These are phyloP conservation scores for Carettochelys insculpta DNA, from an alignment of 2,113 vertebrate genomes.

Conservation along the genomic window DNA sequence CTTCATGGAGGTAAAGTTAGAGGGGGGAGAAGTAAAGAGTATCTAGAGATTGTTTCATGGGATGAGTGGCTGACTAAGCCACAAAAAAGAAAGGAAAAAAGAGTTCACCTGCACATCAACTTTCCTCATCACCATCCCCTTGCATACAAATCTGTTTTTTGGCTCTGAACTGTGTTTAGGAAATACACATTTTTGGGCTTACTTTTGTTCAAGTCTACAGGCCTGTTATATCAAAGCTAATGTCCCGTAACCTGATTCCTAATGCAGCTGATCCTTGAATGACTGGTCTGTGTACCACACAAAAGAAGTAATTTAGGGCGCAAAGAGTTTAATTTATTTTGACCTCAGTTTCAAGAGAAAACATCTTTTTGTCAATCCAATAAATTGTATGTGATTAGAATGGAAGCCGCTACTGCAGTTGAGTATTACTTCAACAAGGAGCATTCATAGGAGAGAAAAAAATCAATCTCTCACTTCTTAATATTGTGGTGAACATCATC, in stretches of 20 bases:
- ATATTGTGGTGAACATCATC: neutral
- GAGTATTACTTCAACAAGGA: constrained; percentile 1
- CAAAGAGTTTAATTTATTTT: constrained; percentile 37
- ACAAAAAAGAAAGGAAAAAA: neutral
- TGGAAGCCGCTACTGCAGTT: neutral
- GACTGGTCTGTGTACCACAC: constrained; percentile 27
- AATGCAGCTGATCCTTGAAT: constrained; percentile 41
- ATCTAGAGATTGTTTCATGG: constrained; percentile 16
- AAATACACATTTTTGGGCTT: neutral
- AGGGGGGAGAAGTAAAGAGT: constrained; percentile 11
- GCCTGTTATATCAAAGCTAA: constrained; percentile 49
- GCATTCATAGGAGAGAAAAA: neutral
- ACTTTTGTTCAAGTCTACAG: neutral
- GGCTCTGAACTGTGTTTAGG: neutral
- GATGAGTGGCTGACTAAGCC: neutral
- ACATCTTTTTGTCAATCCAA: neutral
- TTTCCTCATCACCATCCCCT: neutral
- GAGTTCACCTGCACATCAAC: neutral
- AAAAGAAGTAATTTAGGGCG: constrained; percentile 61
- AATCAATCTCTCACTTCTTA: neutral
- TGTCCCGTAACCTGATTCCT: constrained; percentile 37
- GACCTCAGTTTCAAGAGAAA: constrained; percentile 33
- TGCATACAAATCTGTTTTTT: neutral
- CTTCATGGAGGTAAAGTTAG: neutral
- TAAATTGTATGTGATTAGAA: constrained; percentile 37